Percentiles rank a stretch among this genome's conserved stretches.
Evolutionary conservation across 2,888 invertebrate species (phyloP).

Genomic region (Cerceris rybyensis): DNA sequence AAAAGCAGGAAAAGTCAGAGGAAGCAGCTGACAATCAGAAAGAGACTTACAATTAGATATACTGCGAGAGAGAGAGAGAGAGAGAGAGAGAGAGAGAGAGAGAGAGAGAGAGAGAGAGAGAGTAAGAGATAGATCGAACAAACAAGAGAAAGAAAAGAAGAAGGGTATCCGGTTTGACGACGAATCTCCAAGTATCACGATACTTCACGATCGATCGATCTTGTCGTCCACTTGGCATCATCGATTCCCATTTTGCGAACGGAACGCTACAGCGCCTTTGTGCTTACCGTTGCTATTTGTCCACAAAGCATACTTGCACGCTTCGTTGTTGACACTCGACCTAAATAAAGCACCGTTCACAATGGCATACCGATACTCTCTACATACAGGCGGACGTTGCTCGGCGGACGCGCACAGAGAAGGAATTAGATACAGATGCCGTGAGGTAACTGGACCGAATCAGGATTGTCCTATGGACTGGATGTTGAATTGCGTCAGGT

Average conservation of each 20-base stretch:
- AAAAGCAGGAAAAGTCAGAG: too few relatives aligned
- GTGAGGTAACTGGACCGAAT: slow-evolving; percentile 19
- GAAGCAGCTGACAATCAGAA: too few relatives aligned
- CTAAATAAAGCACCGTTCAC: slow-evolving; percentile 73
- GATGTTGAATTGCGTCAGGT: slow-evolving; percentile 58
- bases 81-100: too few relatives aligned
- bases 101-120: too few relatives aligned
- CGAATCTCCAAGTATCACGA: slow-evolving; percentile 6
- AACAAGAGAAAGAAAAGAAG: neutral
- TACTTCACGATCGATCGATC: slow-evolving; percentile 31
- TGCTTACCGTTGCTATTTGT: slow-evolving; percentile 69
- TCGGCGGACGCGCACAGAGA: slow-evolving; percentile 12
- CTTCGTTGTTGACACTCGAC: slow-evolving; percentile 71
- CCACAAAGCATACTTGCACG: slow-evolving; percentile 71
- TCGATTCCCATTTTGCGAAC: slow-evolving; percentile 16
- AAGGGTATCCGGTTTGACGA: neutral
- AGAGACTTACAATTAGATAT: too few relatives aligned
- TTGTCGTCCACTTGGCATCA: slow-evolving; percentile 24
- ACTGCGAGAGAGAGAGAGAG: too few relatives aligned
- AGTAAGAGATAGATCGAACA: too few relatives aligned
- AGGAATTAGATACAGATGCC: slow-evolving; percentile 19
- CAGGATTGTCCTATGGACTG: slow-evolving; percentile 37
- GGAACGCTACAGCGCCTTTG: slow-evolving; percentile 59
- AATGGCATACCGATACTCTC: slow-evolving; percentile 42
- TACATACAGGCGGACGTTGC: neutral